phyloP scores from a whole-genome alignment of 1,140 invertebrate species.

The Bathynomus jamesi region DNA sequence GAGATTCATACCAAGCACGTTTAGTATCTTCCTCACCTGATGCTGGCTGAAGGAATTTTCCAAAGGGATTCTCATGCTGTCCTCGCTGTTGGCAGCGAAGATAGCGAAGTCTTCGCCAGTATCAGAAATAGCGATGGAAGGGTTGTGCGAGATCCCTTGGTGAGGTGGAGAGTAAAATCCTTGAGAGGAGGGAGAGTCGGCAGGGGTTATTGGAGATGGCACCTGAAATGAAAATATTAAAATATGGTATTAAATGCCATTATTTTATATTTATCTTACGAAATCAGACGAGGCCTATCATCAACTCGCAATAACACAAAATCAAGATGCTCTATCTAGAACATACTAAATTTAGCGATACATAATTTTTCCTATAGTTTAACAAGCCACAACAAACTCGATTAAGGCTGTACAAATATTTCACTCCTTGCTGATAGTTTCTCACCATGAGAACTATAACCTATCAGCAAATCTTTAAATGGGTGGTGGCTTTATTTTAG shows the following conservation, averaged over 20 bases:
- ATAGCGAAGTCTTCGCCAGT: background rate
- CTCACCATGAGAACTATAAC: too few species aligned
- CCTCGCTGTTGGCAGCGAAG: background rate
- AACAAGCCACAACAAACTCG: too few species aligned
- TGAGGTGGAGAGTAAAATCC: constrained; percentile 21
- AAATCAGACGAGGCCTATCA: too few species aligned
- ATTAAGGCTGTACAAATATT: too few species aligned
- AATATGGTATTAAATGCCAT: background rate
- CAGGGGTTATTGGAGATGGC: constrained; percentile 18
- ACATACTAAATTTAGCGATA: too few species aligned
- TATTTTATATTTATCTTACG: background rate
- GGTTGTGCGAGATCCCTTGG: constrained; percentile 5
- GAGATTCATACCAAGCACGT: background rate
- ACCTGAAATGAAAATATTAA: constrained; percentile 8
- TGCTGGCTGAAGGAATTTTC: background rate
- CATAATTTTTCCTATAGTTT: too few species aligned
- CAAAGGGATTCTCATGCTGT: background rate
- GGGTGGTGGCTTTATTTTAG: too few species aligned
- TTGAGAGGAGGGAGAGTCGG: constrained; percentile 15
- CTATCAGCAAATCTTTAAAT: too few species aligned
- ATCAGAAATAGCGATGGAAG: background rate
- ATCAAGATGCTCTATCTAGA: too few species aligned
- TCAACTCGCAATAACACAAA: too few species aligned
- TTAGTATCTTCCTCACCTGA: background rate
- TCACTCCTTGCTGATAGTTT: too few species aligned